Conservation (phyloP, 2,113 vertebrate species). For the Acanthochromis polyacanthus region DNA sequence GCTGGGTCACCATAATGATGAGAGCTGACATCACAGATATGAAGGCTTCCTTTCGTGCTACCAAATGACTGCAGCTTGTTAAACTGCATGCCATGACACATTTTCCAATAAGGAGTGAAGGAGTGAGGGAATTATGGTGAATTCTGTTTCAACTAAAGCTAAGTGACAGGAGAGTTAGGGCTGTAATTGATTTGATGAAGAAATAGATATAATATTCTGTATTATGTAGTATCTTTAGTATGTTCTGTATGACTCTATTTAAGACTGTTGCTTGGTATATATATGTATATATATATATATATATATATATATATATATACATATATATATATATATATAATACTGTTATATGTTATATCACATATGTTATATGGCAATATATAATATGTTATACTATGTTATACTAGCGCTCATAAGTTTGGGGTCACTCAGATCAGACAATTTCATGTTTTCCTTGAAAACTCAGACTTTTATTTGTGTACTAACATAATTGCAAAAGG, state of each 20-base stretch:
- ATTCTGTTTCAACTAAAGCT: neutral
- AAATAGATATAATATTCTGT: neutral
- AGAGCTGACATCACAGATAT: constrained; percentile 23
- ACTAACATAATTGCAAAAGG: no score
- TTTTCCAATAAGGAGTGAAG: constrained; percentile 4
- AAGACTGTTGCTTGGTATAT: no score
- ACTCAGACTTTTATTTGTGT: no score
- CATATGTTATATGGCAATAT: no score
- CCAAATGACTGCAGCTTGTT: neutral
- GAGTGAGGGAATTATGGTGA: neutral
- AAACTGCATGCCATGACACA: constrained; percentile 10
- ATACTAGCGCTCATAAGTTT: no score
- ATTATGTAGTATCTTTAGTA: neutral
- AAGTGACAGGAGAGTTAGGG: neutral
- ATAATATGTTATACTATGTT: no score
- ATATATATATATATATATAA: no score
- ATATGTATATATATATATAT: no score
- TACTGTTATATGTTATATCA: no score
- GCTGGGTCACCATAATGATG: neutral
- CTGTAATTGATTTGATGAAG: neutral
- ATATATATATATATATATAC: no score
- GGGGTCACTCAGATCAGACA: no score
- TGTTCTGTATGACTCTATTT: neutral
- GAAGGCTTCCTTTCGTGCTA: constrained; percentile 32
- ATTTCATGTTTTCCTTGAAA: no score